Evolutionary conservation across 2,113 vertebrate species (phyloP).

Genomic region (Sceloporus tristichus): DNA sequence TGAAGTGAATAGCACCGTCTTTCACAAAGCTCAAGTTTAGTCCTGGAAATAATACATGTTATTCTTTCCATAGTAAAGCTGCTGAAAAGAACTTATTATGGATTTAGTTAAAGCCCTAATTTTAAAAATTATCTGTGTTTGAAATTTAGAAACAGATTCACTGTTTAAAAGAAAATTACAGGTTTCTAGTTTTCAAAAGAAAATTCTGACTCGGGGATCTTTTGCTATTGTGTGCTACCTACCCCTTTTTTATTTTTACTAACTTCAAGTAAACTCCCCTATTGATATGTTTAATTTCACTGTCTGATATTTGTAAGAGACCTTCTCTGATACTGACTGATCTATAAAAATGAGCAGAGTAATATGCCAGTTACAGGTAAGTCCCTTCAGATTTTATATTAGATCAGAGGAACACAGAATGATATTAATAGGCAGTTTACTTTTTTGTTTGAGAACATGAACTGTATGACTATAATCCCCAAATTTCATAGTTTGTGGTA

Average conservation of each 20-base stretch:
- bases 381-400: neutral
- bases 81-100: neutral
- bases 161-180: neutral
- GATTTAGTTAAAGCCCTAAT: neutral
- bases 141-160: neutral
- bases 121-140: neutral
- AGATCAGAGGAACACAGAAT: neutral
- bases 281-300: neutral
- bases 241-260: neutral
- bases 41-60: conserved; percentile 36
- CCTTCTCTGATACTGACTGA: neutral
- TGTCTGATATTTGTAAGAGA: neutral
- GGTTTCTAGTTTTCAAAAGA: neutral
- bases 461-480: neutral
- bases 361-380: neutral
- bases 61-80: conserved; percentile 8
- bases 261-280: neutral
- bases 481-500: neutral
- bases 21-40: conserved; percentile 73
- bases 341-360: neutral
- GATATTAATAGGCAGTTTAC: neutral
- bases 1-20: conserved; percentile 69
- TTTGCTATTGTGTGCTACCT: neutral
- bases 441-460: neutral
- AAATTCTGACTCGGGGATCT: neutral